Evolutionary conservation across 2,888 invertebrate species (phyloP).

Genomic region (Junonia oenone): DNA sequence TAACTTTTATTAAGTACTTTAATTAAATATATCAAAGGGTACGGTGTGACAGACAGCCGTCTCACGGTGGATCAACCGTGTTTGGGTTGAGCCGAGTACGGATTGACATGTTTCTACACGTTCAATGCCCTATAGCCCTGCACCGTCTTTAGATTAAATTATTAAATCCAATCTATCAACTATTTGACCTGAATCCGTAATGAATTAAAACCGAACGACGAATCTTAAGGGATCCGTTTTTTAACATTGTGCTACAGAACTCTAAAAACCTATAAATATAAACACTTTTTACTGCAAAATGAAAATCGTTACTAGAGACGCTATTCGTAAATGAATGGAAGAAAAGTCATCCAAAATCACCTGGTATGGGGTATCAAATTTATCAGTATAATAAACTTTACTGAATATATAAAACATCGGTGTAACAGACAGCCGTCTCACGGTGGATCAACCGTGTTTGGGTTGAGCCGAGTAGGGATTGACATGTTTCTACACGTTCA

Average conservation of each 20-base stretch:
- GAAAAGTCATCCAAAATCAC: too few relatives aligned
- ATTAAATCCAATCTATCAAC: not conserved
- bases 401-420: not conserved
- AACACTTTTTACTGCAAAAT: too few relatives aligned
- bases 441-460: slow-evolving; percentile 21
- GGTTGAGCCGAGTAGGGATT: slow-evolving; percentile 14
- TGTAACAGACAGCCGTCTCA: slow-evolving; percentile 13
- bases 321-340: too few relatives aligned
- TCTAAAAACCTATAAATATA: too few relatives aligned
- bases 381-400: not conserved
- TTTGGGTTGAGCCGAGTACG: slow-evolving; percentile 17
- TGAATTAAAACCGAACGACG: too few relatives aligned
- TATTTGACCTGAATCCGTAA: not conserved
- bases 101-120: slow-evolving; percentile 21
- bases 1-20: too few relatives aligned
- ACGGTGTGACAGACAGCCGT: slow-evolving; percentile 13
- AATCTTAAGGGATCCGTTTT: too few relatives aligned
- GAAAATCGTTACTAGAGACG: too few relatives aligned
- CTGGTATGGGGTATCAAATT: too few relatives aligned
- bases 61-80: slow-evolving; percentile 17
- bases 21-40: too few relatives aligned
- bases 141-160: not conserved
- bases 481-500: slow-evolving; percentile 18
- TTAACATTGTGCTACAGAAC: too few relatives aligned
- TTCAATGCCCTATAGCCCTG: not conserved